Conservation (phyloP, 2,888 invertebrate genomes). For the Synergus umbraculus region DNA sequence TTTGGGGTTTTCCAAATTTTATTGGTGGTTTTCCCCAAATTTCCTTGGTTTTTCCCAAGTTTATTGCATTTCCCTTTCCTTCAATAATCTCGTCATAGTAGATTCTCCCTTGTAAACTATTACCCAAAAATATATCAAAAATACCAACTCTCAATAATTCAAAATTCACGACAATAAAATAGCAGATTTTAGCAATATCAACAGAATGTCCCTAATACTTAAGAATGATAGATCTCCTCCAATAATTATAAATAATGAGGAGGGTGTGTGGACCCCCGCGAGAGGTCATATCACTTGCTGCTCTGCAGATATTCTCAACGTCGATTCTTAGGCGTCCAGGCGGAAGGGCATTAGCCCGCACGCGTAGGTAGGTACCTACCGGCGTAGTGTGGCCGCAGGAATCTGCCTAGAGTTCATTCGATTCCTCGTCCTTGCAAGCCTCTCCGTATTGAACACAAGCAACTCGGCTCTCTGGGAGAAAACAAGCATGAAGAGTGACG, state of each 20-base stretch:
- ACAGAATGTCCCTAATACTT: background rate
- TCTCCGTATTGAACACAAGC: slow-evolving; percentile 61
- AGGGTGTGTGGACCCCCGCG: background rate
- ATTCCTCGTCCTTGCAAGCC: slow-evolving; percentile 64
- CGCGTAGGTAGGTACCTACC: slow-evolving; percentile 33
- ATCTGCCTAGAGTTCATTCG: slow-evolving; percentile 65
- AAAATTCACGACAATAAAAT: no score
- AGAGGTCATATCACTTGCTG: slow-evolving; percentile 7
- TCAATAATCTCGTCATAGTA: no score
- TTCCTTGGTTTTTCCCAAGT: no score
- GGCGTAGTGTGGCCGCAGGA: slow-evolving; percentile 52
- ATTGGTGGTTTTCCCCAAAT: no score
- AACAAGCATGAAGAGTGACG: slow-evolving; percentile 43
- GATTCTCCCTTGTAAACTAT: no score
- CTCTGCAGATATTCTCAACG: slow-evolving; percentile 29
- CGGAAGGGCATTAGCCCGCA: slow-evolving; percentile 37
- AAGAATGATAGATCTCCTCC: background rate
- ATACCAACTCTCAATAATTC: no score
- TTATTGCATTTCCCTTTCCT: no score
- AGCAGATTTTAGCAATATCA: background rate
- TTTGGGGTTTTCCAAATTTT: no score
- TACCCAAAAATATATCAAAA: no score
- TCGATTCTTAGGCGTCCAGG: slow-evolving; percentile 35
- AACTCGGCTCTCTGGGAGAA: slow-evolving; percentile 43
- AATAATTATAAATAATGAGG: background rate